Evolutionary conservation across 1,140 invertebrate genomes (phyloP), one percentile per base, ranked within the genome.

Genomic region (Anastrepha ludens): DNA sequence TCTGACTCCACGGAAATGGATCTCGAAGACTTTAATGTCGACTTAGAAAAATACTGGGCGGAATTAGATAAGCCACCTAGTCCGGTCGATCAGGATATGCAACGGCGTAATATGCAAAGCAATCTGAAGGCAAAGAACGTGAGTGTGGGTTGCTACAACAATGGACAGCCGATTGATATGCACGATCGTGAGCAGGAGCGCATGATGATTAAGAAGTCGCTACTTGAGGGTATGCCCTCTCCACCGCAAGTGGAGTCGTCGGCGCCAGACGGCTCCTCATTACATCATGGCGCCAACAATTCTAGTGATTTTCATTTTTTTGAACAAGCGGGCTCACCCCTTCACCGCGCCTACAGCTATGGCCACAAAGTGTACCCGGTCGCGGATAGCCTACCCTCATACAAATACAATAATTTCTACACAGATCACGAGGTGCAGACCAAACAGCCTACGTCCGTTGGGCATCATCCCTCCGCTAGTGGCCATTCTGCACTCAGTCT

Each of bases 381-480:
- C 4, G 91, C 89, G 29, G 92, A 93, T 78, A 90, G 90, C 1
- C 89, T 92, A 60, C 91, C 92, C 87, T 90, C 91, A 85, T 93
- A 93, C 67, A 91, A 93, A 89, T 93, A 93, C 88, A 93, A 93
- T 88, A 93, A 93, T 87, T 93, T 93, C 60, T 92, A 93, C 86
- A 90, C 90, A 15, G 90, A 92, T 88, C 20, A 62, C 17, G 90
- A 89, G 29, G 91, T 93, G 55, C 90, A 91, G 50, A 92, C 91
- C 17, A 91, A 93, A 62, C 92, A 93, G 85, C 91, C 92, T 8
- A 89, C 90, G 29, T 88, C 90, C 8, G 90, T 90, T 87, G 90
- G 90, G 6, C 91, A 92, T 44, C 91, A 92, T 55, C 87, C 91
- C 4, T 90, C 90, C 11, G 91, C 90, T 1, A 90, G 92, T 17